Conservation (phyloP, 2,797 vertebrate species). For the Phalloptychus januarius region DNA sequence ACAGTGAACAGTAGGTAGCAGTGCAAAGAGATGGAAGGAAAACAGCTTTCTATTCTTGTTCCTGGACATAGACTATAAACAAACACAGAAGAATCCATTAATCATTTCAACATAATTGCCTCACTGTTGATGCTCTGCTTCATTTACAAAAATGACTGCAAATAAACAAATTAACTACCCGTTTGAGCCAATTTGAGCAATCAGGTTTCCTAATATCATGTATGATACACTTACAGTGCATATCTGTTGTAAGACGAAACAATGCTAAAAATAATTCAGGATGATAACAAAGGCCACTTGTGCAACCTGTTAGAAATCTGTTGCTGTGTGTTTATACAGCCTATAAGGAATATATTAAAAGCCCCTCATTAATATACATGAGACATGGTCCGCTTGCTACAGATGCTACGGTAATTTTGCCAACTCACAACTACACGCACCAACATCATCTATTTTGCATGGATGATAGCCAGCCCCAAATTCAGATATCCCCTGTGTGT, state of each 20-base stretch:
- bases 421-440: conserved; percentile 73
- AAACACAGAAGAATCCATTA: conserved; percentile 45
- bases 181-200: conserved; percentile 19
- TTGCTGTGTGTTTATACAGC: conserved; percentile 64
- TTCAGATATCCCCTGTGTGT: conserved; percentile 60
- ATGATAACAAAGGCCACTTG: conserved; percentile 43
- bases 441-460: conserved; percentile 75
- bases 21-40: conserved; percentile 55
- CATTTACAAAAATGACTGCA: conserved; percentile 40
- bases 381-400: conserved; percentile 75
- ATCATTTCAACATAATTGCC: conserved; percentile 47
- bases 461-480: conserved; percentile 68
- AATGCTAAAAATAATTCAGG: conserved; percentile 36
- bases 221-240: background rate
- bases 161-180: conserved; percentile 35
- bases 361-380: conserved; percentile 78
- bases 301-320: conserved; percentile 71
- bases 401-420: conserved; percentile 77
- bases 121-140: conserved; percentile 33
- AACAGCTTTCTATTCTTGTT: conserved; percentile 38
- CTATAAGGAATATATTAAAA: conserved; percentile 75
- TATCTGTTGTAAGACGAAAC: conserved; percentile 25
- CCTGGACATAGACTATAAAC: conserved; percentile 43
- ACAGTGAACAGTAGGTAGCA: conserved; percentile 74
- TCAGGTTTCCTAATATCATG: background rate